Evolutionary conservation across 2,888 invertebrate genomes (phyloP), one percentile per base, ranked within the genome.

Genomic region (Sphecodes monilicornis): DNA sequence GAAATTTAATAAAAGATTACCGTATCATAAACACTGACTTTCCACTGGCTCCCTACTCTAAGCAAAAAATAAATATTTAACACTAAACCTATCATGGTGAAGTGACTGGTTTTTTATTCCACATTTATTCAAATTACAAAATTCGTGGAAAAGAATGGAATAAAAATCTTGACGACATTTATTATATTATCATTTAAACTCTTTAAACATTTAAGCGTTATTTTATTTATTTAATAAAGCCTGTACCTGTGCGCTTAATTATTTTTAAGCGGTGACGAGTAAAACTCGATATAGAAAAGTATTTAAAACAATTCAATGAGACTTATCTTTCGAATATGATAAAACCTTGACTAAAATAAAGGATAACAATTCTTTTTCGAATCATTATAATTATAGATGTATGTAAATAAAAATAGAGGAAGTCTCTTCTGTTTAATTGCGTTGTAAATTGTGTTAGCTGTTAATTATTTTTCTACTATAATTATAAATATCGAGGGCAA

Each of bases 1-100:
- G 94, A 94, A 94, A 94, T 94, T 94, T 93, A 94, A 94, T 94
- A 94, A 94, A 94, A 93, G 93, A 94, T 94, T 93, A 93, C 93
- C 94, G 94, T 93, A 94, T 92, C 91, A 94, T 93, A 93, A 84
- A 50, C 46, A 43, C 13, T 4, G 18, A 18, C 6, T 10, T 60
- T 29, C 32, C 18, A 16, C 16, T 54, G 3, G 43, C 4, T 43
- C 13, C 43, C 13, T 16, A 43, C 13, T 16, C 4, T 43, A 16
- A 16, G 4, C 43, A 16, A 43, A 43, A 13, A 16, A 43, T 16
- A 16, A 0, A 41, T 41, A 41, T 41, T 41, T 41, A 13, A 41
- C 13, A 11, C 13, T 1, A n/a, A 11, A n/a, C 50, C n/a, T 54
- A 4, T n/a, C 54, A n/a, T 11, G 11, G n/a, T 11, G 3, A 10